Evolutionary conservation across 1,140 invertebrate genomes (phyloP), one percentile per base, ranked within the genome.

Genomic region (Phymastichus coffea): DNA sequence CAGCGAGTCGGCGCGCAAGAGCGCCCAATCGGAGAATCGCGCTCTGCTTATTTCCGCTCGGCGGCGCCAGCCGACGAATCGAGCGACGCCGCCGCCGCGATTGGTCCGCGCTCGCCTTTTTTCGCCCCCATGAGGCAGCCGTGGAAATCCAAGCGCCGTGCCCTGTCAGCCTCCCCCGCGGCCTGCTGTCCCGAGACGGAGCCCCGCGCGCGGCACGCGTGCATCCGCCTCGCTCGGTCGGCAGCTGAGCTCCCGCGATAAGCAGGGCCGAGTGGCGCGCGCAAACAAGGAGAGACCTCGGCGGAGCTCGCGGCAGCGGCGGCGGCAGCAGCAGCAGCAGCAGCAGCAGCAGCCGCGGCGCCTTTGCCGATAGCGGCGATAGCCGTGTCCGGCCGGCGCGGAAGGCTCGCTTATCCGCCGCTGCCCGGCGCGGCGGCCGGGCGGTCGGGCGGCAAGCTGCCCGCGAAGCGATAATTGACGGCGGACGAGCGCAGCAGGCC

Each of bases 361-460:
- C n/a, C n/a, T n/a, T n/a, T n/a, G n/a, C n/a, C n/a, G n/a, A 73
- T 72, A 71, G 72, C 70, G 72, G 70, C 59, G 70, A 72, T 71
- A 72, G 62, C 69, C 66, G 70, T 73, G 70, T 72, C 67, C 64
- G 55, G n/a, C n/a, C n/a, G n/a, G n/a, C n/a, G n/a, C n/a, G n/a
- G n/a, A n/a, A n/a, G 57, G 46, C 22, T 8, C 49, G 62, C 56
- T 63, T 61, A 63, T 64, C 62, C 52, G 37, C 28, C 54, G 37
- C 26, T 38, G 63, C 25, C 23, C 10, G 43, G n/a, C n/a, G n/a
- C n/a, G n/a, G n/a, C n/a, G n/a, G n/a, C n/a, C n/a, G 23, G 57
- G 25, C 30, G 33, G 44, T 54, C 30, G n/a, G n/a, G n/a, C n/a
- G n/a, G n/a, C n/a, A n/a, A n/a, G n/a, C n/a, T n/a, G n/a, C n/a